Base-by-base conservation (phyloP, 2,797 vertebrate species). In the Sebastes itinus region DNA sequence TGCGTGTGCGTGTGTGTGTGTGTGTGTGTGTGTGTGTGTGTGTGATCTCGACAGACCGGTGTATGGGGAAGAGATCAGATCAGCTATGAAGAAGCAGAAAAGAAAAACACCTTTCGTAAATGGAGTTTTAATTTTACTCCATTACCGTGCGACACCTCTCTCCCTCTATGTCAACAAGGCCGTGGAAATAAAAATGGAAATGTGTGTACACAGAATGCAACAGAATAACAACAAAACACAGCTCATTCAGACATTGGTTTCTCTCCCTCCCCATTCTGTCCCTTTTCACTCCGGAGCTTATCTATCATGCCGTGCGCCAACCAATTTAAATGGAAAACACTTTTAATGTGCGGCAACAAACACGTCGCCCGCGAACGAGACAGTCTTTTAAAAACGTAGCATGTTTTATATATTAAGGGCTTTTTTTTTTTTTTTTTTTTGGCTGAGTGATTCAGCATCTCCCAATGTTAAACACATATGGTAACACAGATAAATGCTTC, bases 311-410 rank as follows among this genome's bases (percentile, higher is more conserved):
- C 10, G 69, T 81, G 71, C 72, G 63, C 80, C 82, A 78, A 81
- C 79, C 88, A 88, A 91, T 94, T 92, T 94, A 89, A 87, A 91
- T 93, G 87, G 87, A 92, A 93, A 92, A 89, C 75, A 86, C 73
- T 93, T 90, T 89, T 88, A 93, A 93, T 88, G 81, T 81, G 81
- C n/a, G 1, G 63, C n/a, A 33, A 87, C 79, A 85, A 89, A 87
- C 76, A 78, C 80, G 28, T 25, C 5, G 64, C 74, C 77, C 71
- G 62, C 69, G 76, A 88, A 89, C 12, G 16, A 89, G 82, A 72
- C 58, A 22, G 75, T 77, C 78, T 74, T 86, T 75, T 82, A 82
- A 85, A 61, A 30, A 81, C 86, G 87, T 86, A 81, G 68, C 83
- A 69, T 74, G 78, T 89, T 67, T 89, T 73, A 33, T 86, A 87